Conservation (phyloP, 2,113 vertebrate genomes). For the Oriolus oriolus region DNA sequence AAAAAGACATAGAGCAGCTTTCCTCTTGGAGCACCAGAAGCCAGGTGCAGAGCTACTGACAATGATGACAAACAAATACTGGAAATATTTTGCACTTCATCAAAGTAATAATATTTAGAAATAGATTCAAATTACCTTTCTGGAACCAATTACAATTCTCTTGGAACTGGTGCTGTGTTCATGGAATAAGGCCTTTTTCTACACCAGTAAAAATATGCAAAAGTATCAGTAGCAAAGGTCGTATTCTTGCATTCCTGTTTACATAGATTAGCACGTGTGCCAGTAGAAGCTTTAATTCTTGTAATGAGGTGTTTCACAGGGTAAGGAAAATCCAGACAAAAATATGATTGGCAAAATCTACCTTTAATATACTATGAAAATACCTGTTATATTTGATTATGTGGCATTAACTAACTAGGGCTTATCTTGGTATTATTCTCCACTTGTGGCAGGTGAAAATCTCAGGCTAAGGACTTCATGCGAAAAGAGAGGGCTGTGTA, state of each 20-base stretch:
- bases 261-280: neutral
- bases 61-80: neutral
- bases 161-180: neutral
- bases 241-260: neutral
- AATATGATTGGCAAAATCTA: neutral
- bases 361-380: neutral
- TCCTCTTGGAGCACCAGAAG: neutral
- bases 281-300: neutral
- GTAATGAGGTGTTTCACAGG: neutral
- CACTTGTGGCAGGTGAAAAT: neutral
- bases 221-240: neutral
- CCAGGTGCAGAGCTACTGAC: neutral
- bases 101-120: neutral
- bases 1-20: neutral
- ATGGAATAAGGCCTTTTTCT: neutral
- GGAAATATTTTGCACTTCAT: neutral
- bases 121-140: neutral
- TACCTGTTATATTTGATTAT: neutral
- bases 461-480: neutral
- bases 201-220: neutral
- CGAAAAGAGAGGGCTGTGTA: neutral
- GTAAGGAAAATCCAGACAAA: neutral
- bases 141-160: neutral
- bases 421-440: neutral
- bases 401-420: neutral